A percentile compares a stretch with the other conserved stretches of the same genome.
Evolutionary conservation across 2,888 invertebrate genomes (phyloP).

Genomic region (Sphaerophoria rueppellii): DNA sequence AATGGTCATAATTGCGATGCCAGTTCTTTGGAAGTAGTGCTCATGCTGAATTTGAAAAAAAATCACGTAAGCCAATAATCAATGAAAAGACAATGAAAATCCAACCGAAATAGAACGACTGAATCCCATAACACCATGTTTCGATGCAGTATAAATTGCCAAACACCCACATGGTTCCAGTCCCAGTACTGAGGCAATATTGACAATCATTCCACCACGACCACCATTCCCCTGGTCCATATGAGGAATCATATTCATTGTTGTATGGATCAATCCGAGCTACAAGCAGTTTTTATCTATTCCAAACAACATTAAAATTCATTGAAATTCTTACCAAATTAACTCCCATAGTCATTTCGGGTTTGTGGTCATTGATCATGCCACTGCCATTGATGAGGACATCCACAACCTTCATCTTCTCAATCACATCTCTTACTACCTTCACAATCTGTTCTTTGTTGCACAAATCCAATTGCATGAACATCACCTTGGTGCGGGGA

Average conservation of each 20-base stretch:
- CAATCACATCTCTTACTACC: constrained; percentile 55
- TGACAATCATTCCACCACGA: constrained; percentile 78
- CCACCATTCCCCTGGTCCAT: constrained; percentile 79
- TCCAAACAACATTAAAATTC: not conserved
- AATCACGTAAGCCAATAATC: no score
- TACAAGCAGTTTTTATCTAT: constrained; percentile 58
- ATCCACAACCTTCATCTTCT: constrained; percentile 68
- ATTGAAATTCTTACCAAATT: constrained; percentile 81
- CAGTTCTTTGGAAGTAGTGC: constrained; percentile 77
- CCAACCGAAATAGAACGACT: constrained; percentile 75
- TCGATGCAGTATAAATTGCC: constrained; percentile 78
- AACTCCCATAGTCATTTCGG: constrained; percentile 69
- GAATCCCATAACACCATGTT: constrained; percentile 78
- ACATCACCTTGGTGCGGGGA: constrained; percentile 42
- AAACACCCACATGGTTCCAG: constrained; percentile 73
- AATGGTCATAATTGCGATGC: constrained; percentile 78
- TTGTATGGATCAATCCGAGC: constrained; percentile 81
- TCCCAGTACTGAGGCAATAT: constrained; percentile 78
- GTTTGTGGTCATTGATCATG: constrained; percentile 67
- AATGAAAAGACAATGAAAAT: not conserved
- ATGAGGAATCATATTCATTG: constrained; percentile 77
- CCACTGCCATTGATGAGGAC: constrained; percentile 74
- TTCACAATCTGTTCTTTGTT: constrained; percentile 61
- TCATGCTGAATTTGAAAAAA: constrained; percentile 74
- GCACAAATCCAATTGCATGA: constrained; percentile 61